Percentiles rank a stretch among this genome's conserved stretches.
Conservation (phyloP, 2,888 invertebrate genomes). For the Melanostoma scalare region DNA sequence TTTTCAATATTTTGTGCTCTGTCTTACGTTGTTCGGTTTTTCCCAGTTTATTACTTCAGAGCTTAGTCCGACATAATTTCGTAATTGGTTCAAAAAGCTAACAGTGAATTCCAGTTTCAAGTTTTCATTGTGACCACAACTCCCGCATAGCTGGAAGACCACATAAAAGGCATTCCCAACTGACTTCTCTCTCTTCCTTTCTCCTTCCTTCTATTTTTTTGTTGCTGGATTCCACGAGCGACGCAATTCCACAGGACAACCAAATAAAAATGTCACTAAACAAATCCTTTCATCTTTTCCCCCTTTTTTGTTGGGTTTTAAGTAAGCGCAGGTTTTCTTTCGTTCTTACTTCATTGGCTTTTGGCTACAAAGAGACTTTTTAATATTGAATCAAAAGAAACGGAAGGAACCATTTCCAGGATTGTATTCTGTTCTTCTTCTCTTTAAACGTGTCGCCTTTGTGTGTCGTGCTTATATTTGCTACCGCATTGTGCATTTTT, state of each 20-base stretch:
- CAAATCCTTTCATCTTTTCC: slow-evolving; percentile 55
- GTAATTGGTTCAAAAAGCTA: too few species aligned
- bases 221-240: slow-evolving; percentile 31
- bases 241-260: slow-evolving; percentile 45
- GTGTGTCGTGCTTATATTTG: slow-evolving; percentile 38
- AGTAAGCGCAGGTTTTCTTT: not conserved
- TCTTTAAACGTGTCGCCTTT: slow-evolving; percentile 12
- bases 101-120: not conserved
- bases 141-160: slow-evolving; percentile 32
- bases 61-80: too few species aligned
- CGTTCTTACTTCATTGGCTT: slow-evolving; percentile 12
- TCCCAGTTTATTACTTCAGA: too few species aligned
- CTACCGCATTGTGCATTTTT: slow-evolving; percentile 61
- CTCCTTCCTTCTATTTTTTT: slow-evolving; percentile 25
- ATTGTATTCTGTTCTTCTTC: slow-evolving; percentile 42
- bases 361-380: slow-evolving; percentile 69
- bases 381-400: slow-evolving; percentile 71
- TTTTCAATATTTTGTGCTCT: too few species aligned
- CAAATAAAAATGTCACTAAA: slow-evolving; percentile 13
- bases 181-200: slow-evolving; percentile 11
- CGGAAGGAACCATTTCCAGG: slow-evolving; percentile 58
- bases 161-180: slow-evolving; percentile 63
- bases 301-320: slow-evolving; percentile 33
- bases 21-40: too few species aligned
- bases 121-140: slow-evolving; percentile 30